phyloP scores from a whole-genome alignment of 2,113 vertebrate species.

The Halcyon senegalensis region DNA sequence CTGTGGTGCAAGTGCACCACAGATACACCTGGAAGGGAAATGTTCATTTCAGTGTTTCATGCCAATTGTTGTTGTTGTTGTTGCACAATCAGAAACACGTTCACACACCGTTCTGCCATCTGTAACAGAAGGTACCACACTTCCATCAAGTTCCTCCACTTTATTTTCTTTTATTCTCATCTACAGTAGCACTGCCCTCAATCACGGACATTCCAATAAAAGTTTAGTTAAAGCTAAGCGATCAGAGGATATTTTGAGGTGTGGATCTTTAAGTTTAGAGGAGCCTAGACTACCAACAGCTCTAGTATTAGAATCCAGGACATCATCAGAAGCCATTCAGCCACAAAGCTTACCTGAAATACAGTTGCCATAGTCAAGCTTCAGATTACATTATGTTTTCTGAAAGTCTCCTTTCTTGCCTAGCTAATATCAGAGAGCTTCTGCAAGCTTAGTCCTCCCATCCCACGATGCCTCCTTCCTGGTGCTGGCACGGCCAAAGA shows the following conservation, averaged over 20 bases:
- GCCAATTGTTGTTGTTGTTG: background rate
- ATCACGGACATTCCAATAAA: background rate
- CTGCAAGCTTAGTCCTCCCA: background rate
- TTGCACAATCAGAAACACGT: conserved; percentile 43
- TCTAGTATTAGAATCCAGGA: background rate
- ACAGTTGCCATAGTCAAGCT: background rate
- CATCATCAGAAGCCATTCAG: background rate
- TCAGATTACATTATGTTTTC: background rate
- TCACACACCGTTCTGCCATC: conserved; percentile 7
- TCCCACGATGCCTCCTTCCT: background rate
- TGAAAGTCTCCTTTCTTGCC: background rate
- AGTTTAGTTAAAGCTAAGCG: background rate
- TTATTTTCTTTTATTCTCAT: background rate
- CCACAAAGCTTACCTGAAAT: background rate
- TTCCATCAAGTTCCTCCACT: conserved; percentile 8
- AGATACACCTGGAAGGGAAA: conserved; percentile 48
- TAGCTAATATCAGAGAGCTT: background rate
- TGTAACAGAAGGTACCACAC: background rate
- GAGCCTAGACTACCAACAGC: background rate
- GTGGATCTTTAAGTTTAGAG: background rate
- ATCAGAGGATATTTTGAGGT: background rate
- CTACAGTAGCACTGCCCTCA: background rate
- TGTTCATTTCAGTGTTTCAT: background rate
- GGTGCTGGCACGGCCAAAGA: background rate
- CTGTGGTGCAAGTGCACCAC: background rate